These are phyloP conservation scores for Gallinago solitaria DNA, from an alignment of 2,797 vertebrate genomes.

Conservation along the genomic window DNA sequence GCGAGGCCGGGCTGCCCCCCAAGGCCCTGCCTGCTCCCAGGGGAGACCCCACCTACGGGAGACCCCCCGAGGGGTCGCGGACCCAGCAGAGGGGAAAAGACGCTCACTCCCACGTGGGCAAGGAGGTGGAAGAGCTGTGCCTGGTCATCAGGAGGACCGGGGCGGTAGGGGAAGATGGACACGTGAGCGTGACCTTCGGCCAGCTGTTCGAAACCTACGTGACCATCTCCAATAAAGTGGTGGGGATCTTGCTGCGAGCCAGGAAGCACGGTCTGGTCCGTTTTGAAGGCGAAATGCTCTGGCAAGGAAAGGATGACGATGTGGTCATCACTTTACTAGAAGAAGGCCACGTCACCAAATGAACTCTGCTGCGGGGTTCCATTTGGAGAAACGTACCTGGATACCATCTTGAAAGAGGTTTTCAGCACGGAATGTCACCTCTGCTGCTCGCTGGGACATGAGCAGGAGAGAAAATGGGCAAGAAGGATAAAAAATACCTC, in stretches of 20 bases:
- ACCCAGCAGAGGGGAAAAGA: conserved; percentile 88
- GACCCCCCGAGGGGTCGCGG: conserved; percentile 84
- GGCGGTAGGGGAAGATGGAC: conserved; percentile 63
- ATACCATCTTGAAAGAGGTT: not conserved
- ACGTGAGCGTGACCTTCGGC: conserved; percentile 80
- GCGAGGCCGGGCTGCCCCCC: conserved; percentile 19
- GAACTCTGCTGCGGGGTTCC: not conserved
- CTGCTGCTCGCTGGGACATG: not conserved
- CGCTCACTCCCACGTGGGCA: conserved; percentile 82
- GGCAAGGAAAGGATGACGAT: conserved; percentile 90
- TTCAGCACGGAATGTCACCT: not conserved
- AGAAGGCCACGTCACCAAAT: conserved; percentile 28
- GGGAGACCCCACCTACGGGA: conserved; percentile 83
- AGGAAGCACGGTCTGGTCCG: conserved; percentile 86
- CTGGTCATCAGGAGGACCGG: conserved; percentile 82
- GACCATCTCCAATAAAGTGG: conserved; percentile 90
- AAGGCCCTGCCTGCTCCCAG: conserved; percentile 24
- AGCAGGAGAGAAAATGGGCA: not conserved
- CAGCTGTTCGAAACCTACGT: conserved; percentile 88
- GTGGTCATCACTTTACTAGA: conserved; percentile 83
- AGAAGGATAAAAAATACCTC: not conserved
- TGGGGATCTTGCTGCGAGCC: conserved; percentile 87
- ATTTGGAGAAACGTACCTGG: not conserved
- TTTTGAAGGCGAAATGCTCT: conserved; percentile 93
- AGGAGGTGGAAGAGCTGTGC: conserved; percentile 87